Conservation (phyloP, 2,888 invertebrate species). For the Cosmopolites sordidus region DNA sequence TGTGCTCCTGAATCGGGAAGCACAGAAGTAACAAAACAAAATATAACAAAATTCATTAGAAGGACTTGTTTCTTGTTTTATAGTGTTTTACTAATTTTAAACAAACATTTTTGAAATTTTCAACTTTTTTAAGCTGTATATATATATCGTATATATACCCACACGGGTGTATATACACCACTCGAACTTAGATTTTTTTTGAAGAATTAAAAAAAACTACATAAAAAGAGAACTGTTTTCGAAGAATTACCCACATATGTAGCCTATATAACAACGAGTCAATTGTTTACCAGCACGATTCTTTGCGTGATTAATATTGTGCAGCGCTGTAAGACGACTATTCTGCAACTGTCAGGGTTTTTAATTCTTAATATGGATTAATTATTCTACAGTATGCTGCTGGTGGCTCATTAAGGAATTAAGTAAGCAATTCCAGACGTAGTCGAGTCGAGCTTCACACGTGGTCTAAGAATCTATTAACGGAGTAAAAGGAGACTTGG, state of each 20-base stretch:
- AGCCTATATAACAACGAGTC: neutral
- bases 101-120: too few species aligned
- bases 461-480: neutral
- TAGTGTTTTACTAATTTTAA: too few species aligned
- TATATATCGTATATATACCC: too few species aligned
- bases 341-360: constrained; percentile 21
- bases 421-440: constrained; percentile 11
- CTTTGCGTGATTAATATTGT: constrained; percentile 6
- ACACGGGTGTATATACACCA: too few species aligned
- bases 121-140: too few species aligned
- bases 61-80: too few species aligned
- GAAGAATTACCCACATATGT: neutral
- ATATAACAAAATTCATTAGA: too few species aligned
- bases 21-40: too few species aligned
- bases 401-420: constrained; percentile 22
- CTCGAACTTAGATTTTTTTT: too few species aligned
- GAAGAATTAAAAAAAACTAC: too few species aligned
- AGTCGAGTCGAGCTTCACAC: neutral
- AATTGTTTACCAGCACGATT: constrained; percentile 3
- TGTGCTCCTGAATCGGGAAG: too few species aligned
- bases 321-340: constrained; percentile 7
- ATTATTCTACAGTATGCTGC: constrained; percentile 23
- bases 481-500: neutral
- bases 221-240: neutral
- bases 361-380: constrained; percentile 25